phyloP scores from a whole-genome alignment of 2,797 vertebrate species.

The Anguilla pacifica region DNA sequence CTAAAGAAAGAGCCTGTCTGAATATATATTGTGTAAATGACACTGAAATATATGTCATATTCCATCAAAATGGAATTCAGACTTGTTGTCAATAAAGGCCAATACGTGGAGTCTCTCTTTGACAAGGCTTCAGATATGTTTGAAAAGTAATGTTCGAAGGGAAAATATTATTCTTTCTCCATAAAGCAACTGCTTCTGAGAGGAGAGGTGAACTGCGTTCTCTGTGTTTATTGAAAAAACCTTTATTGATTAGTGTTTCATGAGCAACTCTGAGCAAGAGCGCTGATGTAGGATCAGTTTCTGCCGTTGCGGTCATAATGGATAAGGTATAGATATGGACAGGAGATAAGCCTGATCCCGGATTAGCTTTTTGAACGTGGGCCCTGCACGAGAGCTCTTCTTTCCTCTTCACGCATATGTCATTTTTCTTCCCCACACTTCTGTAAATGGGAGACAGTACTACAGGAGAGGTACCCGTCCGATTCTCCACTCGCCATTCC shows the following conservation, averaged over 20 bases:
- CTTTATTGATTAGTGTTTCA: not conserved
- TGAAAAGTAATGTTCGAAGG: not conserved
- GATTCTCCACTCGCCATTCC: conserved; percentile 67
- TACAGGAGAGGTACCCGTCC: conserved; percentile 83
- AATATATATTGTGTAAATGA: conserved; percentile 39
- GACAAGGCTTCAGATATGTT: not conserved
- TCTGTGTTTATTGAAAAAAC: not conserved
- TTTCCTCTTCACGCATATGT: conserved; percentile 72
- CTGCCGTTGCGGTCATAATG: conserved; percentile 63
- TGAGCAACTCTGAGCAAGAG: not conserved
- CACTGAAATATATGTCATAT: conserved; percentile 41
- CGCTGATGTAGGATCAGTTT: conserved; percentile 51
- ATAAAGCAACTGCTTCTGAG: not conserved
- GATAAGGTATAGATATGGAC: not conserved
- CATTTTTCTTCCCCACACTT: conserved; percentile 76
- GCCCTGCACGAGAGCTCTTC: not conserved
- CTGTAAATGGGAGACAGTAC: conserved; percentile 70
- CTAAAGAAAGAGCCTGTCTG: not conserved
- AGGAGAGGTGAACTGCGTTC: not conserved
- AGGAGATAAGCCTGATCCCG: not conserved
- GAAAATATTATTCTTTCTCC: not conserved
- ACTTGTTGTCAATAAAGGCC: conserved; percentile 64
- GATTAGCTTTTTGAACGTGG: not conserved
- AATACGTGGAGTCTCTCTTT: conserved; percentile 28
- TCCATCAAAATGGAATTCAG: conserved; percentile 56